Evolutionary conservation across 2,797 vertebrate genomes (phyloP).

Genomic region (Paguma larvata): DNA sequence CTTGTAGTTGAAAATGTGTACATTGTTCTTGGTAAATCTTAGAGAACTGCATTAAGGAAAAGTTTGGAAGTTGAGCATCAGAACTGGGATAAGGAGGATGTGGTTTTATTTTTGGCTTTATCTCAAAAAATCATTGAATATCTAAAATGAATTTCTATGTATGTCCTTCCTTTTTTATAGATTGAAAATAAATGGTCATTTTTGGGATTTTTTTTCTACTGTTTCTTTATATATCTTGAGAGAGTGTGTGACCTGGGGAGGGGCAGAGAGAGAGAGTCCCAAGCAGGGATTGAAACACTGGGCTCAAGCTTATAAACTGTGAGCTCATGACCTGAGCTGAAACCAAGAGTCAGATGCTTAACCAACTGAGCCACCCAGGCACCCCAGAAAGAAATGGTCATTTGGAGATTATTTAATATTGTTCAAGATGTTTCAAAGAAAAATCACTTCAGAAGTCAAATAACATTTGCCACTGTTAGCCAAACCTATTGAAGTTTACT

Average conservation of each 20-base stretch:
- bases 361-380: too few species aligned
- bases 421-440: constrained; percentile 40
- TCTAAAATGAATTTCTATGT: constrained; percentile 3
- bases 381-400: neutral
- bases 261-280: too few species aligned
- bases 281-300: too few species aligned
- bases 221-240: too few species aligned
- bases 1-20: neutral
- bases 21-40: constrained; percentile 41
- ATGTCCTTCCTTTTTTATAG: constrained; percentile 30
- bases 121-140: constrained; percentile 34
- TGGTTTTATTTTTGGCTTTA: neutral
- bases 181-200: constrained; percentile 25
- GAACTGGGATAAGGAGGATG: neutral
- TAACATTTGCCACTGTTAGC: constrained; percentile 21
- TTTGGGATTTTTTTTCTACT: neutral
- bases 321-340: too few species aligned
- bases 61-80: neutral
- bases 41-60: neutral
- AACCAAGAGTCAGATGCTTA: too few species aligned
- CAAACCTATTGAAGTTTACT: constrained; percentile 17
- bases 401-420: constrained; percentile 39
- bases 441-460: constrained; percentile 57
- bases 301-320: too few species aligned
- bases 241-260: too few species aligned